These are phyloP conservation scores for Brevipalpus yothersi DNA, from an alignment of 1,140 invertebrate species.

Conservation along the genomic window DNA sequence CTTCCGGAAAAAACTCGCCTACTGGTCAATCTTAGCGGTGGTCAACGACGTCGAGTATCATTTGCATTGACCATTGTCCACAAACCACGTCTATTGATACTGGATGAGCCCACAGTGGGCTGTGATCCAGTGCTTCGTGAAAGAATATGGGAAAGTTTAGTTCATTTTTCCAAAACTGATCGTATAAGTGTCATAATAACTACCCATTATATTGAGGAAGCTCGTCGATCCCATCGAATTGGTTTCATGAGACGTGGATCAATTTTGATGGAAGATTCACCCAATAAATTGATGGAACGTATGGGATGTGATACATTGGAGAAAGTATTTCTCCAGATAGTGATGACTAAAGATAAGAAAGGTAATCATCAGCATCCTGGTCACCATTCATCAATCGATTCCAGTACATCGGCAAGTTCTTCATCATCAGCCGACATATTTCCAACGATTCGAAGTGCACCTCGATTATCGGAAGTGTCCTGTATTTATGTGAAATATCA, in stretches of 20 bases:
- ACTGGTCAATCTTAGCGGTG: constrained; percentile 36
- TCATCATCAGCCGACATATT: not conserved
- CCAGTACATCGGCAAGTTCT: not conserved
- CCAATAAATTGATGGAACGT: constrained; percentile 48
- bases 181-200: constrained; percentile 20
- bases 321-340: constrained; percentile 78
- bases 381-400: not conserved
- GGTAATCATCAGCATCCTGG: not conserved
- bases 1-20: constrained; percentile 32
- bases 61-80: constrained; percentile 78
- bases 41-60: constrained; percentile 69
- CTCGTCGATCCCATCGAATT: constrained; percentile 18
- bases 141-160: constrained; percentile 38
- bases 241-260: constrained; percentile 23
- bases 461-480: not conserved
- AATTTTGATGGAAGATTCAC: constrained; percentile 60
- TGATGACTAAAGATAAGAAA: constrained; percentile 16
- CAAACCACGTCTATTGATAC: constrained; percentile 75
- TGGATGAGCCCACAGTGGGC: constrained; percentile 83
- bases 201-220: constrained; percentile 24
- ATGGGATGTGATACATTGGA: constrained; percentile 61
- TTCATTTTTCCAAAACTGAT: constrained; percentile 48
- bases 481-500: constrained; percentile 2
- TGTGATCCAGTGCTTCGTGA: constrained; percentile 66
- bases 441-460: not conserved